Percentiles rank a stretch among this genome's conserved stretches.
Conservation (phyloP, 2,888 invertebrate species). For the Sialis lutaria region DNA sequence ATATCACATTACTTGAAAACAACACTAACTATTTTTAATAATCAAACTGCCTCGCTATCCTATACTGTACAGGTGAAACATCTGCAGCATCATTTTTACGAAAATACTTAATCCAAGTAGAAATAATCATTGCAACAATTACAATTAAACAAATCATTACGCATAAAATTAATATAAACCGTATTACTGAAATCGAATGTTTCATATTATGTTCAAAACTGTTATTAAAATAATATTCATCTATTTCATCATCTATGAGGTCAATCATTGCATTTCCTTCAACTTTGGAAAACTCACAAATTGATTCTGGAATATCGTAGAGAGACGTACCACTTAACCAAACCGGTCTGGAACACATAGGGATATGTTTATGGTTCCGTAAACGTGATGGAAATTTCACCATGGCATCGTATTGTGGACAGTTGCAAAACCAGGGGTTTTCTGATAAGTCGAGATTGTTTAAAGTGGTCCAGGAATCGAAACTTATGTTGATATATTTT, state of each 20-base stretch:
- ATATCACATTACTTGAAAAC: too few relatives aligned
- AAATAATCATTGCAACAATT: too few relatives aligned
- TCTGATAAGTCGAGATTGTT: conserved; percentile 35
- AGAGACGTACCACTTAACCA: conserved; percentile 3
- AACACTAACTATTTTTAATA: too few relatives aligned
- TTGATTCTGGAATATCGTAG: not conserved
- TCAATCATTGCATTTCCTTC: not conserved
- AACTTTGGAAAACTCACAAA: not conserved
- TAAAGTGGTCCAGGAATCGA: conserved; percentile 36
- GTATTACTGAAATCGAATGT: not conserved
- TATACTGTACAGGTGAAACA: too few relatives aligned
- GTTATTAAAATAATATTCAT: too few relatives aligned
- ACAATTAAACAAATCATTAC: not conserved
- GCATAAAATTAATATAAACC: not conserved
- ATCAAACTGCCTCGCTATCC: too few relatives aligned
- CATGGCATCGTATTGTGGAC: conserved; percentile 25
- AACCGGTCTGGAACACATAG: conserved; percentile 4
- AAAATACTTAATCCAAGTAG: too few relatives aligned
- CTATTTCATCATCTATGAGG: too few relatives aligned
- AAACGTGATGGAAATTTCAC: conserved; percentile 10
- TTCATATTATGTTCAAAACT: not conserved
- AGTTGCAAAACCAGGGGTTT: conserved; percentile 50
- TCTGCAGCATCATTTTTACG: too few relatives aligned
- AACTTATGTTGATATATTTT: conserved; percentile 30
- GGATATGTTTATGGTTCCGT: conserved; percentile 5